These are phyloP conservation scores for Rhodeus uyekii DNA, from an alignment of 2,797 vertebrate genomes.

Conservation along the genomic window DNA sequence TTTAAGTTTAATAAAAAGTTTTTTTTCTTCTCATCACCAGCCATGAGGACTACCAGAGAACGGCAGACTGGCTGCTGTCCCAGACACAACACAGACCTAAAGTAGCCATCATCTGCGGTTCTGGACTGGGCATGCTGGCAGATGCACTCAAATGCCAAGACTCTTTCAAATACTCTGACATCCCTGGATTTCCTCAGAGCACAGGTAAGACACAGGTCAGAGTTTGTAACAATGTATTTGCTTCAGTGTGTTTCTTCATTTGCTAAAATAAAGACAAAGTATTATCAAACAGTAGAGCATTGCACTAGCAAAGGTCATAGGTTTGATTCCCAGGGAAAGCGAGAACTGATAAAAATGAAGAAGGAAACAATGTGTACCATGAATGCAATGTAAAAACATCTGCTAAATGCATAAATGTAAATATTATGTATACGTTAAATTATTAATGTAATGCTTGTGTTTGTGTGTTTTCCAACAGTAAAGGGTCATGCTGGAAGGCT, in stretches of 20 bases:
- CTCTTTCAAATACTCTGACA: conserved; percentile 76
- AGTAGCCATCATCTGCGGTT: conserved; percentile 84
- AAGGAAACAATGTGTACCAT: background rate
- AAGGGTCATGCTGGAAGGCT: conserved; percentile 81
- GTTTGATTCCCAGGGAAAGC: background rate
- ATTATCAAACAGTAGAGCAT: background rate
- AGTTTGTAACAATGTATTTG: background rate
- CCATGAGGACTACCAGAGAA: conserved; percentile 78
- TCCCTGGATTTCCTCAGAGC: conserved; percentile 84
- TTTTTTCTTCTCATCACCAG: conserved; percentile 56
- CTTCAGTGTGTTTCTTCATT: background rate
- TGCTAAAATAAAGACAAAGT: background rate
- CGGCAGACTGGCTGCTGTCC: conserved; percentile 79
- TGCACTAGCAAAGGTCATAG: background rate
- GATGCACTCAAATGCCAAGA: conserved; percentile 76
- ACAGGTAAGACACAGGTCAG: conserved; percentile 71
- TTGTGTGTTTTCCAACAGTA: conserved; percentile 65
- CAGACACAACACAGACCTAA: conserved; percentile 79
- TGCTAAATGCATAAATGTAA: background rate
- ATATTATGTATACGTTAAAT: no score
- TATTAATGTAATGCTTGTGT: no score
- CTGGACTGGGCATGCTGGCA: conserved; percentile 81
- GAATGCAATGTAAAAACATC: background rate
- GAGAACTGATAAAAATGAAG: no score
- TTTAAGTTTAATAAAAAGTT: background rate